phyloP scores from a whole-genome alignment of 2,797 vertebrate genomes.

The Sus cebifrons region DNA sequence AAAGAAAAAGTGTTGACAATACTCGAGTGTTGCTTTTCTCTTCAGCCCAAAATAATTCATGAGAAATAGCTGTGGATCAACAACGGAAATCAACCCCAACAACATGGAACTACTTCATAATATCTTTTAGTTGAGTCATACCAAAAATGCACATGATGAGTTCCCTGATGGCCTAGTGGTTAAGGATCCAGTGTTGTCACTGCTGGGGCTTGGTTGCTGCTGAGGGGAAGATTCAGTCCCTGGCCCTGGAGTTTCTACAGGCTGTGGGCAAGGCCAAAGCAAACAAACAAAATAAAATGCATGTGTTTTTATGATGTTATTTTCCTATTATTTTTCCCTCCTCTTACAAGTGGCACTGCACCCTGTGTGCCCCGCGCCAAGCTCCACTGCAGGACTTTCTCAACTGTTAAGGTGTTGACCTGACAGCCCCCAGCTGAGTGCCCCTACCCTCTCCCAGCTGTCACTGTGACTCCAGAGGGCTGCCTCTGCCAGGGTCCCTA shows the following conservation, averaged over 20 bases:
- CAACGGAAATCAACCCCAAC: background rate
- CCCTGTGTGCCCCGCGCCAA: background rate
- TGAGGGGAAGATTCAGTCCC: no score
- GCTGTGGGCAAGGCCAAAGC: no score
- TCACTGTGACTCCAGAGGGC: background rate
- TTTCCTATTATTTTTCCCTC: background rate
- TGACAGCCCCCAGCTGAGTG: background rate
- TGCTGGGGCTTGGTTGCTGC: no score
- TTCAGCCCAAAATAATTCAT: slow-evolving; percentile 26
- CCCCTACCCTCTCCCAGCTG: background rate
- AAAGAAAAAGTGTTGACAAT: background rate
- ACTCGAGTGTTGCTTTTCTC: background rate
- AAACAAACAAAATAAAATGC: background rate
- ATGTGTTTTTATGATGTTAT: background rate
- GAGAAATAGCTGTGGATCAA: background rate
- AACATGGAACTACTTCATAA: background rate
- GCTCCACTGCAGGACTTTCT: background rate
- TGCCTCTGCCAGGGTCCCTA: background rate
- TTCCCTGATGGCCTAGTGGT: no score
- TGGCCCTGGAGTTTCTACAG: no score
- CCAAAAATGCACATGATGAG: background rate
- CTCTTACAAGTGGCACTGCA: background rate
- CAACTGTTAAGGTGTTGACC: background rate
- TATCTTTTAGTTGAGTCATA: background rate
- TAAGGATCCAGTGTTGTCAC: no score